Evolutionary conservation across 2,113 vertebrate genomes (phyloP).

Genomic region (Guaruba guarouba): DNA sequence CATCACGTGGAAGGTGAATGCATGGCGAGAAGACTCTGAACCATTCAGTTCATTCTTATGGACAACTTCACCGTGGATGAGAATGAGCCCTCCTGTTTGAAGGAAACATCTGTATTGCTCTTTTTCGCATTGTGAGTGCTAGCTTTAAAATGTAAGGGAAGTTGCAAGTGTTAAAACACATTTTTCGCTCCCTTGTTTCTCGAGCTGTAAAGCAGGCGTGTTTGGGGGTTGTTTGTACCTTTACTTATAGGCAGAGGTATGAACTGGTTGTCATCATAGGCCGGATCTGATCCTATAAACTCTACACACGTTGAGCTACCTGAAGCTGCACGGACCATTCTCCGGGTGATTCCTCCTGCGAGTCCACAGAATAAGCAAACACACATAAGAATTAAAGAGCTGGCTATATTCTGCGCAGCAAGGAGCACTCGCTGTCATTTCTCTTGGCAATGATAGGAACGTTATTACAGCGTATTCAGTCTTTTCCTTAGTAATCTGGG

Average conservation of each 20-base stretch:
- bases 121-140: neutral
- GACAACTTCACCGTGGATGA: constrained; percentile 92
- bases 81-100: constrained; percentile 80
- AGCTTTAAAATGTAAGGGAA: neutral
- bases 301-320: constrained; percentile 75
- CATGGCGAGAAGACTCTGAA: constrained; percentile 84
- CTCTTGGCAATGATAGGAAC: neutral
- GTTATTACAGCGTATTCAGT: neutral
- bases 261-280: constrained; percentile 76
- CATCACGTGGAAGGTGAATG: constrained; percentile 93
- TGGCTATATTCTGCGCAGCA: neutral
- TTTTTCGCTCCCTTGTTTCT: neutral
- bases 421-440: neutral
- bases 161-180: neutral
- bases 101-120: neutral
- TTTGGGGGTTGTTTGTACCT: constrained; percentile 73
- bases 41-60: constrained; percentile 89
- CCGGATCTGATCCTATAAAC: constrained; percentile 82
- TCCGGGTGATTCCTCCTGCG: constrained; percentile 82
- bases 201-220: fast-evolving
- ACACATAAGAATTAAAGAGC: neutral
- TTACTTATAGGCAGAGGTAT: constrained; percentile 80
- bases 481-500: neutral
- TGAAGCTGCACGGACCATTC: constrained; percentile 82
- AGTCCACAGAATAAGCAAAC: neutral